Evolutionary conservation across 2,797 vertebrate species (phyloP), one percentile per base, ranked within the genome.

Genomic region (Pogoniulus pusillus): DNA sequence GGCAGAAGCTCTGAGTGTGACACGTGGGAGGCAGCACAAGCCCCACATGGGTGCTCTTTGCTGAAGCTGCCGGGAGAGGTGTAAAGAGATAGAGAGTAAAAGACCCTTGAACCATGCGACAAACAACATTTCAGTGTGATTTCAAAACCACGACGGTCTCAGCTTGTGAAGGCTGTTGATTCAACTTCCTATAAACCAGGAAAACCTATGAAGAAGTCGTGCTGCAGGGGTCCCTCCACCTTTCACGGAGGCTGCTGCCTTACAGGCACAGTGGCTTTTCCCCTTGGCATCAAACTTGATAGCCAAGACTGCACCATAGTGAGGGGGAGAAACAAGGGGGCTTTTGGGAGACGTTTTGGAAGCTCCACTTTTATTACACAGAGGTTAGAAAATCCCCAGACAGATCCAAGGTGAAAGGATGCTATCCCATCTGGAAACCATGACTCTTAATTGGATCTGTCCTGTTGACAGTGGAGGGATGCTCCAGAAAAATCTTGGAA

Each of bases 171-270:
- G 66, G 51, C 32, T 7, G 3, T 85, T 83, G 62, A 45, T 68
- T 91, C 47, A 43, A 89, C 82, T 92, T 87, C 83, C 83, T 91
- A 72, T 41, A 7, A 70, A 81, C 68, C 70, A 91, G 77, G 88
- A 90, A 93, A 84, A 66, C 55, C 45, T 30, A 18, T 4, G 3
- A 65, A 24, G 32, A 19, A 73, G 72, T 32, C 43, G 76, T 35
- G 4, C 27, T 5, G 19, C 0, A 4, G 59, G 81, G 62, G 39
- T 80, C 72, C 27, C 60, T 72, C 41, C 51, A 15, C 12, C 34
- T 63, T 76, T 45, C 1, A 3, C 2, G 3, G 23, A 51, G n/a
- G 16, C 32, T 29, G 37, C 9, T n/a, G 29, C 59, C 47, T 34
- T 34, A 12, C 2, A 45, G 23, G 32, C 17, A 7, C 3, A 1